Evolutionary conservation across 2,888 invertebrate genomes (phyloP).

Genomic region (Orgyia antiqua): DNA sequence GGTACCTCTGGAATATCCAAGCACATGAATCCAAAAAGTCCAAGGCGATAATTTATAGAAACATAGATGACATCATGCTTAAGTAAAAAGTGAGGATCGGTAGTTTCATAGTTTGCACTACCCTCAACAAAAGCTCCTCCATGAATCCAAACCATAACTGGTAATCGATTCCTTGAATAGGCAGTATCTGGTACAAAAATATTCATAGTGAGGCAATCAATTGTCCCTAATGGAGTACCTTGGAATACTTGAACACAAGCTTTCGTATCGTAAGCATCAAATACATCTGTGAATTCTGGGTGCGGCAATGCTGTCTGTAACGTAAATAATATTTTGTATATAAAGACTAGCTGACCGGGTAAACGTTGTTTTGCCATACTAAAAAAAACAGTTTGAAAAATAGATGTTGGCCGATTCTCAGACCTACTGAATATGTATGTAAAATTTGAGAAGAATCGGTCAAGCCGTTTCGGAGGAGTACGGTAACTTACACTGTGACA

Average conservation of each 20-base stretch:
- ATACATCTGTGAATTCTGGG: slow-evolving; percentile 15
- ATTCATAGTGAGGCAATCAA: slow-evolving; percentile 25
- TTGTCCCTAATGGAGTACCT: slow-evolving; percentile 8
- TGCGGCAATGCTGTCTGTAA: slow-evolving; percentile 20
- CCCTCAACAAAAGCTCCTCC: slow-evolving; percentile 10
- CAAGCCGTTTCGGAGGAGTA: too few species aligned
- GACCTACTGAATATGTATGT: too few species aligned
- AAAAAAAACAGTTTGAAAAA: too few species aligned
- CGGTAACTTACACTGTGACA: too few species aligned
- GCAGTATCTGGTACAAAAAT: slow-evolving; percentile 24
- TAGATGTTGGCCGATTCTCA: too few species aligned
- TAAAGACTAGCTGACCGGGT: too few species aligned
- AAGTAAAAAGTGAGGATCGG: slow-evolving; percentile 3
- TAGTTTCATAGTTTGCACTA: neutral
- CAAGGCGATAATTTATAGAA: slow-evolving; percentile 14
- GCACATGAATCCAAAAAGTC: slow-evolving; percentile 33
- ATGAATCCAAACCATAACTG: slow-evolving; percentile 16
- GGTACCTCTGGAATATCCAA: slow-evolving; percentile 27
- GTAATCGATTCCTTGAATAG: slow-evolving; percentile 7
- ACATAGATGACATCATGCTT: slow-evolving; percentile 13
- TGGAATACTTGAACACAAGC: slow-evolving; percentile 18
- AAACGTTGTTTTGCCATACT: too few species aligned
- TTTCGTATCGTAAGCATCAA: slow-evolving; percentile 23
- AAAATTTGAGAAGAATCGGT: too few species aligned
- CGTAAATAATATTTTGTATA: slow-evolving; percentile 1